Percentiles rank a stretch among this genome's conserved stretches.
phyloP scores from a whole-genome alignment of 2,113 vertebrate species.

The Nicator chloris region DNA sequence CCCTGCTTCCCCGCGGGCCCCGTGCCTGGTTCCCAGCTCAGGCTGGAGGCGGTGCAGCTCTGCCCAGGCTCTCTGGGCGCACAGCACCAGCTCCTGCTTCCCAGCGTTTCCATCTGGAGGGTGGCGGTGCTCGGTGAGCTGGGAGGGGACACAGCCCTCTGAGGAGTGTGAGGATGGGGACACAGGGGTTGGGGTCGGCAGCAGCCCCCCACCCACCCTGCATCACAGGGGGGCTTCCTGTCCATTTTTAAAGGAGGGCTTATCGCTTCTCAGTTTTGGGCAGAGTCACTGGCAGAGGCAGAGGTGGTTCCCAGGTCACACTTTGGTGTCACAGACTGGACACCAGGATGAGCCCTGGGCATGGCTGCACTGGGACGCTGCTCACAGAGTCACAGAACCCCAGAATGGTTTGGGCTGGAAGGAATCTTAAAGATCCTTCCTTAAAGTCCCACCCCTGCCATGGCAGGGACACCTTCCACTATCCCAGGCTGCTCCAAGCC shows the following conservation, averaged over 20 bases:
- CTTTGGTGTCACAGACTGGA: neutral
- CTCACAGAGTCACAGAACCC: accelerated
- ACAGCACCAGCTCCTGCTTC: neutral
- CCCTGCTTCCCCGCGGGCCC: neutral
- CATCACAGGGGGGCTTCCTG: neutral
- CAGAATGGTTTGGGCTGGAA: neutral
- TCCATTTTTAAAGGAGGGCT: neutral
- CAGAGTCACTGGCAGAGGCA: neutral
- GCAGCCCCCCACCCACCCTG: neutral
- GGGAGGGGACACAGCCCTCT: neutral
- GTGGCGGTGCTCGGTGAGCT: accelerated
- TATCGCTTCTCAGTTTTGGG: accelerated
- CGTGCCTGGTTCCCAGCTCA: neutral
- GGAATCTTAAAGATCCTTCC: accelerated
- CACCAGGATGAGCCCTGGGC: accelerated
- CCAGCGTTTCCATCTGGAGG: neutral
- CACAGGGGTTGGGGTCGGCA: accelerated
- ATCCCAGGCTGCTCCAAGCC: neutral
- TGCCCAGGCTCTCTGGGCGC: neutral
- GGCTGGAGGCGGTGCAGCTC: neutral
- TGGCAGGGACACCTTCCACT: neutral
- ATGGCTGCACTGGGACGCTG: accelerated
- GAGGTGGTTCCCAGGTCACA: accelerated
- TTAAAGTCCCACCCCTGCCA: accelerated
- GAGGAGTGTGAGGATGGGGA: neutral